Base-by-base conservation (phyloP, 2,113 vertebrate genomes). In the Pluvialis apricaria region DNA sequence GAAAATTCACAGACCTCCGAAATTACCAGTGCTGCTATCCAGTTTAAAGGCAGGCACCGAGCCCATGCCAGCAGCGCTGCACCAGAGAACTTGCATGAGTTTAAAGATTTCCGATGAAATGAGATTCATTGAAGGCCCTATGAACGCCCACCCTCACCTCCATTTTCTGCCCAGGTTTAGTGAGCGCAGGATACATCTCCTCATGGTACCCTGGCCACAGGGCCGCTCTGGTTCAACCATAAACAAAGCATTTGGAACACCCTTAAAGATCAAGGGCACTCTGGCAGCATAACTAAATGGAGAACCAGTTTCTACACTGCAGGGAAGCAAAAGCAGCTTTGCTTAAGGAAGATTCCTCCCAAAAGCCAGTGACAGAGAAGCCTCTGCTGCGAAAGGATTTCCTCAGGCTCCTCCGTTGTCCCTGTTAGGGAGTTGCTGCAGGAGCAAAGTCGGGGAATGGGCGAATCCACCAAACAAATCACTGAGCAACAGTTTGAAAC, bases 181-280 rank as follows among this genome's bases (percentile, higher is more conserved):
- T 2, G 2, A 52, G 24, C 47, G 31, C 52, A 64, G 61, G 21
- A 24, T 13, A 38, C 16, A 21, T 25, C 29, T 69, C 44, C 18
- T 51, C 20, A 29, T 0, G 0, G 34, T 25, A 42, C 40, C 29
- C 15, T 1, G 0, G 47, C 42, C 62, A 36, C 36, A 38, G 17
- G n/a, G 8, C 9, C 28, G 58, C 61, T 80, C 36, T 38, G 57
- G 4, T 14, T 75, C 42, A 45, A 68, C 82, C 49, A 60, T 0
- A 3, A 78, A 25, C 10, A 20, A 60, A 79, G 25, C 14, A 14
- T 42, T 17, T 29, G 15, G n/a, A 93, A 38, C 26, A 9, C 5
- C 11, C 18, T 1, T 5, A 70, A 61, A 73, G 80, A 36, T 1
- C 2, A 69, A 38, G 29, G 31, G 20, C 6, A 6, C 17, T 34